phyloP scores from a whole-genome alignment of 1,140 invertebrate genomes.

The Latrodectus geometricus region DNA sequence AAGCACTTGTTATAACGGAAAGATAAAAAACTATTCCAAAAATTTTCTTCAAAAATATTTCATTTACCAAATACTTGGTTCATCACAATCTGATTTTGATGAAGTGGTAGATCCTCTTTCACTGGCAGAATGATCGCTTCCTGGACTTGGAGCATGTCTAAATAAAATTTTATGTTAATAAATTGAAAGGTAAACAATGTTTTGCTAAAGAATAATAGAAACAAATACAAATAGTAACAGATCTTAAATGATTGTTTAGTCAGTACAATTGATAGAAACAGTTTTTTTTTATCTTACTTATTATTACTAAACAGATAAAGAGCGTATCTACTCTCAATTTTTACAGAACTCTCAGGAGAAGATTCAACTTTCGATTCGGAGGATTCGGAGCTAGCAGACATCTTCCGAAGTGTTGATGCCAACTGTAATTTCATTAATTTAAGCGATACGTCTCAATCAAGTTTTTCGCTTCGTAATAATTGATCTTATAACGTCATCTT shows the following conservation, averaged over 20 bases:
- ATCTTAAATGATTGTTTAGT: neutral
- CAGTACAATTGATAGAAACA: neutral
- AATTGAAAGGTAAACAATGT: neutral
- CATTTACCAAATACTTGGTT: constrained; percentile 42
- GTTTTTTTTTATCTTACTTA: constrained; percentile 12
- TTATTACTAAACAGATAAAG: constrained; percentile 48
- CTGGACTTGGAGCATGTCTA: constrained; percentile 25
- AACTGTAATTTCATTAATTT: neutral
- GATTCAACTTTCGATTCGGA: constrained; percentile 19
- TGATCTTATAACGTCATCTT: neutral
- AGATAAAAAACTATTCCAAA: too few species aligned
- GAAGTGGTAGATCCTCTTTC: constrained; percentile 1
- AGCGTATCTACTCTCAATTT: constrained; percentile 31
- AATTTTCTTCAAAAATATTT: too few species aligned
- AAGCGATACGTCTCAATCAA: too few species aligned
- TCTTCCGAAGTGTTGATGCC: constrained; percentile 18
- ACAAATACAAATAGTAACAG: neutral
- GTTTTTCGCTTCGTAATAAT: neutral
- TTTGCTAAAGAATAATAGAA: neutral
- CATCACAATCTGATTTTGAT: constrained; percentile 20
- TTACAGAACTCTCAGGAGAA: neutral
- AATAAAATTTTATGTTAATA: neutral
- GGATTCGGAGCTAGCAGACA: constrained; percentile 53
- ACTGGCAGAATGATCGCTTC: neutral
- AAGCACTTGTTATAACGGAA: too few species aligned